These are phyloP conservation scores for Oreochromis grahami DNA, from an alignment of 2,797 vertebrate genomes.

Conservation along the genomic window DNA sequence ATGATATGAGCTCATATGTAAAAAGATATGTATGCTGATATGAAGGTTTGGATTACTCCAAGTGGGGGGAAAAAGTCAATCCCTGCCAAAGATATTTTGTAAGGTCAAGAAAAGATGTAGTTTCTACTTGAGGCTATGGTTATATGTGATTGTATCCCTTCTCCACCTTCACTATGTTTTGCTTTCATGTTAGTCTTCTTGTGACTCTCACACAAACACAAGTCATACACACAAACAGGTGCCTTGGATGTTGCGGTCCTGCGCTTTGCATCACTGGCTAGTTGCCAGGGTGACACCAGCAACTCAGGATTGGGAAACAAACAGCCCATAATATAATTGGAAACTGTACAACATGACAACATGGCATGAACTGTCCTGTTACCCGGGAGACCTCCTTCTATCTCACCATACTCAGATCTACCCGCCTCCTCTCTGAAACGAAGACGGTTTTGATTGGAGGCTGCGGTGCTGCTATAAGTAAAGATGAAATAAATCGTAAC, in stretches of 20 bases:
- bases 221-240: background rate
- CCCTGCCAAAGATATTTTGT: background rate
- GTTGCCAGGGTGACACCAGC: conserved; percentile 61
- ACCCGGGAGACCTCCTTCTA: conserved; percentile 46
- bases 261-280: conserved; percentile 39
- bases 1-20: background rate
- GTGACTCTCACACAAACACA: conserved; percentile 7
- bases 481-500: rapidly evolving
- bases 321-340: conserved; percentile 59
- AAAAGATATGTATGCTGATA: background rate
- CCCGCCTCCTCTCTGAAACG: background rate
- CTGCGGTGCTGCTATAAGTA: background rate
- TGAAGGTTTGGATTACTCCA: background rate
- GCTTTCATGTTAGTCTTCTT: background rate
- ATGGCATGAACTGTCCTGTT: conserved; percentile 53
- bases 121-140: conserved; percentile 3
- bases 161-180: background rate
- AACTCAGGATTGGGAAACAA: conserved; percentile 55
- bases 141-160: background rate
- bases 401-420: conserved; percentile 27
- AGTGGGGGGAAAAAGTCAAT: background rate
- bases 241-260: conserved; percentile 13
- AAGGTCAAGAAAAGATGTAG: conserved; percentile 1
- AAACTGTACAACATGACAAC: conserved; percentile 46
- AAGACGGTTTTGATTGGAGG: background rate